phyloP scores from a whole-genome alignment of 2,797 vertebrate species.

The Corythornis leucogaster region DNA sequence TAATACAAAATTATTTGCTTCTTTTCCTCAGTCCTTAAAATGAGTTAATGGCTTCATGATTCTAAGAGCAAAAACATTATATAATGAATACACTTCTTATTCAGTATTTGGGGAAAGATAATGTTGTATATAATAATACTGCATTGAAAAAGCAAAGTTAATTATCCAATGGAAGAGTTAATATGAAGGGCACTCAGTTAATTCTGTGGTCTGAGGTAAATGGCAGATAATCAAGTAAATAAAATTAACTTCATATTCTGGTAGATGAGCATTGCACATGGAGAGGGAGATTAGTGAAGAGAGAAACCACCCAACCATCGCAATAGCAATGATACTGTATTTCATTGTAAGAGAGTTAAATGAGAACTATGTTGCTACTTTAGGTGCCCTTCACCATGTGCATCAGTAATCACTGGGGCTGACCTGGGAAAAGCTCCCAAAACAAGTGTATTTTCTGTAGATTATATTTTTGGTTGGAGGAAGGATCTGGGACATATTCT shows the following conservation, averaged over 20 bases:
- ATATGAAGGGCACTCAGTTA: slow-evolving; percentile 30
- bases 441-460: background rate
- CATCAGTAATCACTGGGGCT: background rate
- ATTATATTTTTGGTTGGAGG: background rate
- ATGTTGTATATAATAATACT: slow-evolving; percentile 13
- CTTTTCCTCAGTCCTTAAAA: slow-evolving; percentile 58
- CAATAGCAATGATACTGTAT: background rate
- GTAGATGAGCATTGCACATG: background rate
- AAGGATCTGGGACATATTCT: background rate
- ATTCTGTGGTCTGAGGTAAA: slow-evolving; percentile 51
- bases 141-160: slow-evolving; percentile 42
- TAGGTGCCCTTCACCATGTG: background rate
- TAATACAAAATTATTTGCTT: slow-evolving; percentile 43
- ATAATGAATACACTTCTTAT: slow-evolving; percentile 58
- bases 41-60: slow-evolving; percentile 54
- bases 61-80: slow-evolving; percentile 46
- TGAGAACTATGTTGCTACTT: background rate
- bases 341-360: background rate
- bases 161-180: slow-evolving; percentile 34
- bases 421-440: background rate
- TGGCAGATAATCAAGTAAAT: slow-evolving; percentile 35
- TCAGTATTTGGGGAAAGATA: background rate
- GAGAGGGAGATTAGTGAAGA: background rate
- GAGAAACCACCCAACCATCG: background rate
- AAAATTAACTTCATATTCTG: slow-evolving; percentile 5